phyloP scores from a whole-genome alignment of 2,113 vertebrate species.

The Ahaetulla prasina region DNA sequence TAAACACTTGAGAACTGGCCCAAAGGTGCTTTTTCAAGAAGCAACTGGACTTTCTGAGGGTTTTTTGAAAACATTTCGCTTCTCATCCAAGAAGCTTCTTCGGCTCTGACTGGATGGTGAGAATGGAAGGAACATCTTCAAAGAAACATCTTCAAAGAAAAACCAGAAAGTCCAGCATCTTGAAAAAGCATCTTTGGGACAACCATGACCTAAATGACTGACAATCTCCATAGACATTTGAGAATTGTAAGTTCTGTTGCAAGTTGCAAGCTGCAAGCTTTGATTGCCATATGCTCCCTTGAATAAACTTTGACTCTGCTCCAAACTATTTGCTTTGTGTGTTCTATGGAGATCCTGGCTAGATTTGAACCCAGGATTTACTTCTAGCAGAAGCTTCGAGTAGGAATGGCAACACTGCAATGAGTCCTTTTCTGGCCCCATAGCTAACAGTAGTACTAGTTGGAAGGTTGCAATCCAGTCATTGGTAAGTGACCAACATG shows the following conservation, averaged over 20 bases:
- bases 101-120: no score
- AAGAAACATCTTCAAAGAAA: no score
- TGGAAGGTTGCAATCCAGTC: neutral
- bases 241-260: neutral
- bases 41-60: no score
- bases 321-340: neutral
- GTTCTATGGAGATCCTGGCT: neutral
- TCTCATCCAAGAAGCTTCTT: no score
- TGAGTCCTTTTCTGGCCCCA: neutral
- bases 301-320: neutral
- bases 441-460: neutral
- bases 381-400: neutral
- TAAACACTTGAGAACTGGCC: neutral
- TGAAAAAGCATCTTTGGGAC: no score
- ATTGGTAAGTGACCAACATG: neutral
- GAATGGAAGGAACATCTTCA: no score
- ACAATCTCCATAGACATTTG: neutral
- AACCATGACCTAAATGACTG: no score
- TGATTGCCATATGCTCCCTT: neutral
- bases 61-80: no score
- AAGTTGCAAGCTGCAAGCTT: neutral
- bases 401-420: neutral
- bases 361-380: neutral
- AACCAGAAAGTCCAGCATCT: no score
- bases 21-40: no score